Evolutionary conservation across 2,888 invertebrate genomes (phyloP).

Genomic region (Trachelus tabidus): DNA sequence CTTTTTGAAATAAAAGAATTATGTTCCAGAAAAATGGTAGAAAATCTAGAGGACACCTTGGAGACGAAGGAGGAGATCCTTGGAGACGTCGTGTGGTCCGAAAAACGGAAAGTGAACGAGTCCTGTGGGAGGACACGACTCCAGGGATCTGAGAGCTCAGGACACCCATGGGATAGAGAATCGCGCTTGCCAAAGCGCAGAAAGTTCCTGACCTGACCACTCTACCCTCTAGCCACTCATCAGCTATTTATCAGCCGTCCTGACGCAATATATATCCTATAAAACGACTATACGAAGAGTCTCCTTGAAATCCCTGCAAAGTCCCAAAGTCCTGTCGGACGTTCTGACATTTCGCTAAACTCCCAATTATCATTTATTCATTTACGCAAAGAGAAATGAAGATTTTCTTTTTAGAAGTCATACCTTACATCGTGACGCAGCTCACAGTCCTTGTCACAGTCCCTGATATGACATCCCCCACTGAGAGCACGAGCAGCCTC

Average conservation of each 20-base stretch:
- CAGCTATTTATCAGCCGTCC: slow-evolving; percentile 47
- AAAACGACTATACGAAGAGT: not conserved
- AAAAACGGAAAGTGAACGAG: not conserved
- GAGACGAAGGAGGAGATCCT: not conserved
- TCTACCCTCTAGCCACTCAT: slow-evolving; percentile 41
- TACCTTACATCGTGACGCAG: not conserved
- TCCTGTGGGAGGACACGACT: not conserved
- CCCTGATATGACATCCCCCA: not conserved
- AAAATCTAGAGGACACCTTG: not conserved
- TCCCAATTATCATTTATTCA: not conserved
- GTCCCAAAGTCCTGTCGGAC: not conserved
- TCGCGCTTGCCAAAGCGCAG: not conserved
- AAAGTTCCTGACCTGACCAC: slow-evolving; percentile 31
- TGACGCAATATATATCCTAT: slow-evolving; percentile 26
- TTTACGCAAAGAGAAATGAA: not conserved
- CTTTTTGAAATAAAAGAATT: not conserved
- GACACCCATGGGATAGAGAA: not conserved
- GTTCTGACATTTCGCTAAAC: not conserved
- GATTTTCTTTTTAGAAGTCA: not conserved
- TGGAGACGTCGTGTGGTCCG: not conserved
- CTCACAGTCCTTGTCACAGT: not conserved
- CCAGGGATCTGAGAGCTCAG: not conserved
- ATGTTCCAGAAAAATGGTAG: not conserved
- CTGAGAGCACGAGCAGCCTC: not conserved
- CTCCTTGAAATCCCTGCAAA: not conserved